A percentile compares a stretch with the other conserved stretches of the same genome.
Conservation (phyloP, 2,888 invertebrate species). For the Tiliacea aurago region DNA sequence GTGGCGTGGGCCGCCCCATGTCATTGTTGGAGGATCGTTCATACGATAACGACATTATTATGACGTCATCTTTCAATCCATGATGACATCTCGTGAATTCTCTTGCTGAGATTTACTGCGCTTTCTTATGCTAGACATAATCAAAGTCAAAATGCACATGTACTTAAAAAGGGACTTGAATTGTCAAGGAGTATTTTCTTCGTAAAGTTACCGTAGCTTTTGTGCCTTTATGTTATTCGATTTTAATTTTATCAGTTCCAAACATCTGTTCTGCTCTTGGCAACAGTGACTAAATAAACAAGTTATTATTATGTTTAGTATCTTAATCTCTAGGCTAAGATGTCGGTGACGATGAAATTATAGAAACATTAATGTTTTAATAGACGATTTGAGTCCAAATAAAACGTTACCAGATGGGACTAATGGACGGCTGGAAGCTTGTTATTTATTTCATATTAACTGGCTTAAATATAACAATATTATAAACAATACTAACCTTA, state of each 20-base stretch:
- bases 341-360: slow-evolving; percentile 9
- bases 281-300: slow-evolving; percentile 5
- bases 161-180: not conserved
- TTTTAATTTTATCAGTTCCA: not conserved
- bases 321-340: slow-evolving; percentile 14
- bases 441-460: slow-evolving; percentile 6
- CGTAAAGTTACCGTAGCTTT: not conserved
- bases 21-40: slow-evolving; percentile 61
- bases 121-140: slow-evolving; percentile 34
- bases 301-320: slow-evolving; percentile 8
- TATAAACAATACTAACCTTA: slow-evolving; percentile 8
- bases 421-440: not conserved
- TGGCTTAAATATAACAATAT: not conserved
- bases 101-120: slow-evolving; percentile 36
- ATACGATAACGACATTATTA: slow-evolving; percentile 55
- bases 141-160: not conserved
- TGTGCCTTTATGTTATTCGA: not conserved
- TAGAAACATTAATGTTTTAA: slow-evolving; percentile 20
- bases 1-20: slow-evolving; percentile 63
- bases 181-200: not conserved
- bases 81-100: slow-evolving; percentile 43
- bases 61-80: slow-evolving; percentile 55
- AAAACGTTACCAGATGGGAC: slow-evolving; percentile 19
- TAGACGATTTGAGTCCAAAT: slow-evolving; percentile 23
- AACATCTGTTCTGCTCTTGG: slow-evolving; percentile 8